Conservation (phyloP, 2,797 vertebrate species). For the Schizopygopsis malacanthus region DNA sequence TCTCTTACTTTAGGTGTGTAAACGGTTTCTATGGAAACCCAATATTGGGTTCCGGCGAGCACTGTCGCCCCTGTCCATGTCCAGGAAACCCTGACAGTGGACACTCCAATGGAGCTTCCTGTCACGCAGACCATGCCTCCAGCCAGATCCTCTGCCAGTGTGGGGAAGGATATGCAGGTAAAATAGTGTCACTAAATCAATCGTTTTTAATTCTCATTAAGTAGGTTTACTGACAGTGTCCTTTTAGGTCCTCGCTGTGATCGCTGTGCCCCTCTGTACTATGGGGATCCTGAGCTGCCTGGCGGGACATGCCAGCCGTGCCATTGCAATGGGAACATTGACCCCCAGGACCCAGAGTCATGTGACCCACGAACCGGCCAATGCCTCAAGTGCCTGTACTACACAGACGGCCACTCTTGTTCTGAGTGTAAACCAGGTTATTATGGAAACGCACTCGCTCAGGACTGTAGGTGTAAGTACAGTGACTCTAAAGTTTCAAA, state of each 20-base stretch:
- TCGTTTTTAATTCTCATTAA: background rate
- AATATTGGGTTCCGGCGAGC: conserved; percentile 83
- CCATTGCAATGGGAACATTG: conserved; percentile 87
- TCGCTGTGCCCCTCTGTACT: conserved; percentile 84
- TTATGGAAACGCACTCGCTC: conserved; percentile 81
- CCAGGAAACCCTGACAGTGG: conserved; percentile 80
- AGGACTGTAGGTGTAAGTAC: conserved; percentile 85
- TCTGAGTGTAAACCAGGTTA: conserved; percentile 81
- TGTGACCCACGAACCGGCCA: conserved; percentile 82
- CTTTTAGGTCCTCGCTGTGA: conserved; percentile 82
- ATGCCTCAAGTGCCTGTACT: conserved; percentile 85
- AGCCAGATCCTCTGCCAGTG: conserved; percentile 86
- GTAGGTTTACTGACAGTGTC: background rate
- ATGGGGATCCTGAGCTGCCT: conserved; percentile 75
- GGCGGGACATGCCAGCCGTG: conserved; percentile 80
- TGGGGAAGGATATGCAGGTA: conserved; percentile 81
- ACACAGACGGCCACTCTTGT: conserved; percentile 81
- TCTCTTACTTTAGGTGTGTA: conserved; percentile 73
- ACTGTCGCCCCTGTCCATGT: conserved; percentile 88
- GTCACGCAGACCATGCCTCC: conserved; percentile 73
- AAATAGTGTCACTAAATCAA: conserved; percentile 52
- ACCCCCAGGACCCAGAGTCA: conserved; percentile 78
- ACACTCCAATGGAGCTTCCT: conserved; percentile 82
- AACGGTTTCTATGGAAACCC: conserved; percentile 88
- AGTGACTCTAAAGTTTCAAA: background rate